Conservation (phyloP, 1,140 invertebrate species). For the Metaphire vulgaris region DNA sequence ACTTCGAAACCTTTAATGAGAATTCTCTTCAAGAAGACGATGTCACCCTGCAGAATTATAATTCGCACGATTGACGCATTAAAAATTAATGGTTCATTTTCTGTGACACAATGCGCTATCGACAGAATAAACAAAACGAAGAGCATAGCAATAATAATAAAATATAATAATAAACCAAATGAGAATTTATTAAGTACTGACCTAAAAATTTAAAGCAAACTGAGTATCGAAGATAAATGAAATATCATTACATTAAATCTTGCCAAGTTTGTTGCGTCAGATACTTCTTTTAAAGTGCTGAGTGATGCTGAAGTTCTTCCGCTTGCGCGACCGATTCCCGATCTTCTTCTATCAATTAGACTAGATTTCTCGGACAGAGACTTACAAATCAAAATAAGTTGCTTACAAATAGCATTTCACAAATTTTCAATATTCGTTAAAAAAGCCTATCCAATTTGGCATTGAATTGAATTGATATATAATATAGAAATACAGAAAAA, state of each 20-base stretch:
- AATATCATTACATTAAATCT: not conserved
- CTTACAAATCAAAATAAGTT: not conserved
- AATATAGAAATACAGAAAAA: too few relatives aligned
- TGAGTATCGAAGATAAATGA: not conserved
- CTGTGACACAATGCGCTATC: slow-evolving; percentile 12
- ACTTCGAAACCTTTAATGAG: slow-evolving; percentile 61
- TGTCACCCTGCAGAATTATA: slow-evolving; percentile 63
- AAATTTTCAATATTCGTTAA: too few relatives aligned
- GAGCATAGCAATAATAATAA: slow-evolving; percentile 7
- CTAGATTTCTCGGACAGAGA: not conserved
- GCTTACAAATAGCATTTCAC: too few relatives aligned
- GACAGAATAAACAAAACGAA: slow-evolving; percentile 17
- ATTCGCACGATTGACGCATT: not conserved
- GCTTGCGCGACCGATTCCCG: not conserved
- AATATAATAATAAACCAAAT: not conserved
- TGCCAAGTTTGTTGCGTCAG: not conserved
- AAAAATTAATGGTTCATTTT: slow-evolving; percentile 12
- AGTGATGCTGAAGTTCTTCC: not conserved
- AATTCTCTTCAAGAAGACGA: slow-evolving; percentile 72
- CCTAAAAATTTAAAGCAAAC: not conserved
- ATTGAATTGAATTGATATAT: too few relatives aligned
- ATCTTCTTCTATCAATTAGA: not conserved
- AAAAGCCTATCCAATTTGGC: too few relatives aligned
- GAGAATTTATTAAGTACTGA: not conserved
- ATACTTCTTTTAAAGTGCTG: not conserved